Evolutionary conservation across 1,140 invertebrate species (phyloP).

Genomic region (Drosophila arizonae): DNA sequence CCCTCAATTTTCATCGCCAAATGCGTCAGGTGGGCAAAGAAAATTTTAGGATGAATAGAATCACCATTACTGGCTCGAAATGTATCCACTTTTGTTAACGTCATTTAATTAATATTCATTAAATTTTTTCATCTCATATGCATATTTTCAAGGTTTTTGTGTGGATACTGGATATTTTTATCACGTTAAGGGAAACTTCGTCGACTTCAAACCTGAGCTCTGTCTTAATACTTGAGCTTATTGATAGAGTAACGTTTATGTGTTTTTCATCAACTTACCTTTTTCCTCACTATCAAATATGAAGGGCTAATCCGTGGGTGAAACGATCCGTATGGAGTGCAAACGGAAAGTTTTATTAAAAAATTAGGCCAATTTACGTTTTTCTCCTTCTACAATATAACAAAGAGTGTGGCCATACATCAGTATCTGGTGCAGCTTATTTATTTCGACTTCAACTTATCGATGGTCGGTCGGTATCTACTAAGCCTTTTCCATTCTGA

Average conservation of each 20-base stretch:
- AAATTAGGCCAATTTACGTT: conserved; percentile 40
- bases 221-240: neutral
- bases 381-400: conserved; percentile 24
- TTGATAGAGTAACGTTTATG: neutral
- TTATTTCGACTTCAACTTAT: conserved; percentile 1
- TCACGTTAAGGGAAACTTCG: too few species aligned
- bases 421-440: neutral
- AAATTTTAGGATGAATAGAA: neutral
- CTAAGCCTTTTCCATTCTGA: too few species aligned
- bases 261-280: conserved; percentile 12
- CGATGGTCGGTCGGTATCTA: neutral
- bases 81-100: neutral
- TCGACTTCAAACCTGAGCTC: neutral
- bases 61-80: neutral
- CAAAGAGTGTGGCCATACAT: conserved; percentile 8
- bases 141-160: too few species aligned
- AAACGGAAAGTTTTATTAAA: conserved; percentile 20
- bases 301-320: conserved; percentile 3
- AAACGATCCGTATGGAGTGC: conserved; percentile 4
- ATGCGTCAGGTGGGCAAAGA: neutral
- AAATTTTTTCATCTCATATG: neutral
- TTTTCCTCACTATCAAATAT: conserved; percentile 9
- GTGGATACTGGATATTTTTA: too few species aligned
- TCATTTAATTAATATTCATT: neutral
- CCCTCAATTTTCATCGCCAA: neutral